phyloP scores from a whole-genome alignment of 2,797 vertebrate genomes.

The Clarias laeviceps region DNA sequence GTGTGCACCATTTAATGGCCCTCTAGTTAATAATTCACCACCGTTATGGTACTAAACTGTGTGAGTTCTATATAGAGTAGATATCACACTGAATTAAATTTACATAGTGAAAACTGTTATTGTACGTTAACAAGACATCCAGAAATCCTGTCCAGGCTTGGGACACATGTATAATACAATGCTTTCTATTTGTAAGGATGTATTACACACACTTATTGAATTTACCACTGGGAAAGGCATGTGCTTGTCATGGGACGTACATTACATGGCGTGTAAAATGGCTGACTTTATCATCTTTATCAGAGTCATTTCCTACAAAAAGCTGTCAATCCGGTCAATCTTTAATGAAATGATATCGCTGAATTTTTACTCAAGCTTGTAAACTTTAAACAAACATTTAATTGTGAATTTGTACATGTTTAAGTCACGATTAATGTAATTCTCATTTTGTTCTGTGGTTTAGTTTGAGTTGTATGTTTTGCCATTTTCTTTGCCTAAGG shows the following conservation, averaged over 20 bases:
- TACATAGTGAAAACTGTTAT: background rate
- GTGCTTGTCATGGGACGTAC: constrained; percentile 1
- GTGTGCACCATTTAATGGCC: constrained; percentile 28
- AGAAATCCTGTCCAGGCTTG: background rate
- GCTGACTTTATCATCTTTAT: background rate
- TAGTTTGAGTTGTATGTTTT: background rate
- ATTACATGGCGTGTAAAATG: background rate
- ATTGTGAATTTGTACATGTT: background rate
- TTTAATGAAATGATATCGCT: background rate
- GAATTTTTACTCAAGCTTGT: background rate
- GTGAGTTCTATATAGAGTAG: constrained; percentile 18
- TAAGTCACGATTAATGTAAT: background rate
- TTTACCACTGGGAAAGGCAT: constrained; percentile 3
- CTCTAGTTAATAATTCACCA: constrained; percentile 52
- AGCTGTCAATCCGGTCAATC: background rate
- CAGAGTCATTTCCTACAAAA: background rate
- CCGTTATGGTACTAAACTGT: constrained; percentile 22
- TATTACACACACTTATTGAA: constrained; percentile 10
- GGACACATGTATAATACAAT: background rate
- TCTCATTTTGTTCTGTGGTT: background rate
- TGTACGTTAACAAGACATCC: background rate
- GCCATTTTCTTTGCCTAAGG: background rate
- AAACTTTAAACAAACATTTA: background rate
- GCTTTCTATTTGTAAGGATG: background rate
- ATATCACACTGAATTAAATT: constrained; percentile 8